phyloP scores from a whole-genome alignment of 2,113 vertebrate species.

The Alethe diademata region DNA sequence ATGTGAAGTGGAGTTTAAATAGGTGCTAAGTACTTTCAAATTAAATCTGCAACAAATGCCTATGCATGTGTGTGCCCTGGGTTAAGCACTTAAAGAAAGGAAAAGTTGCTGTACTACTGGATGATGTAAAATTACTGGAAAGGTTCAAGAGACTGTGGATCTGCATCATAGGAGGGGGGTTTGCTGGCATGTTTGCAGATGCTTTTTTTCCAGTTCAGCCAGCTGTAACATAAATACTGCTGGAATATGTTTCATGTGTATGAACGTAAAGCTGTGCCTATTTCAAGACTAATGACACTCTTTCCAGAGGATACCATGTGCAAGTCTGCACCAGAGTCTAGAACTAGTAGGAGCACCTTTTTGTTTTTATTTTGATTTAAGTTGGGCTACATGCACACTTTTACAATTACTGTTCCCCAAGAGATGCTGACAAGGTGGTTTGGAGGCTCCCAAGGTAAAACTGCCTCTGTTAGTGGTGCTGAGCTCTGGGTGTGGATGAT shows the following conservation, averaged over 20 bases:
- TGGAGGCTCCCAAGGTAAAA: background rate
- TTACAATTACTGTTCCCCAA: background rate
- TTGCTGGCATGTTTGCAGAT: background rate
- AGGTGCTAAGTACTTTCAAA: background rate
- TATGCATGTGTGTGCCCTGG: background rate
- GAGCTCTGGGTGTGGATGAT: background rate
- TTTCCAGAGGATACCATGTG: background rate
- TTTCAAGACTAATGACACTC: background rate
- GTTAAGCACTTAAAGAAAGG: background rate
- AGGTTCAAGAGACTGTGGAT: background rate
- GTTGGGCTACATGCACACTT: background rate
- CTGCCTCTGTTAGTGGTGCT: background rate
- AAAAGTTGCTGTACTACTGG: background rate
- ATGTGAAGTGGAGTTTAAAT: constrained; percentile 3
- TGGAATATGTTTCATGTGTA: background rate
- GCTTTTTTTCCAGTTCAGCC: background rate
- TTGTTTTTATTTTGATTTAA: background rate
- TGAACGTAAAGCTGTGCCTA: background rate
- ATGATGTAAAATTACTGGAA: background rate
- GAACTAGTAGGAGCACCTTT: background rate
- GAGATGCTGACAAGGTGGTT: background rate
- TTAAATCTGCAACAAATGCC: background rate
- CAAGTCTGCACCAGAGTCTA: background rate
- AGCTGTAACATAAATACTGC: background rate
- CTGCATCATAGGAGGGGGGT: background rate